phyloP scores from a whole-genome alignment of 2,113 vertebrate species.

The Triplophysa siluroides region DNA sequence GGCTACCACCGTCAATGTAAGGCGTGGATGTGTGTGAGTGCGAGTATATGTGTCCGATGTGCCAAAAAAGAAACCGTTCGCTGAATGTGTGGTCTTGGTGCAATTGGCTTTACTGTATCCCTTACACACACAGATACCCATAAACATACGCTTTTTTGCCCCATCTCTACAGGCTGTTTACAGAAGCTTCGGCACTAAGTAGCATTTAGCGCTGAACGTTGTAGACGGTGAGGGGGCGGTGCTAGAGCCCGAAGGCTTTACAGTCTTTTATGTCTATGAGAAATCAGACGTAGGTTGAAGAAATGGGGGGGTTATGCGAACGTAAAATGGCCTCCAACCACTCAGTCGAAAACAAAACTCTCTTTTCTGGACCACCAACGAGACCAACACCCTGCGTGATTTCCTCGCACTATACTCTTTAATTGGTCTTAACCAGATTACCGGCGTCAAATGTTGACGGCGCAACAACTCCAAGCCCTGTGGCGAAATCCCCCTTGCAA shows the following conservation, averaged over 20 bases:
- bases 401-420: conserved; percentile 26
- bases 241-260: conserved; percentile 62
- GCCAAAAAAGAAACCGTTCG: conserved; percentile 5
- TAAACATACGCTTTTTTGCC: conserved; percentile 34
- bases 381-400: conserved; percentile 55
- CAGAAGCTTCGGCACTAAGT: conserved; percentile 68
- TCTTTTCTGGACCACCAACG: conserved; percentile 71
- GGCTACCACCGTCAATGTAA: conserved; percentile 34
- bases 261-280: conserved; percentile 60
- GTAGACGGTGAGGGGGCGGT: conserved; percentile 67
- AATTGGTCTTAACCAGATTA: conserved; percentile 74
- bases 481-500: conserved; percentile 38
- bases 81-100: conserved; percentile 71
- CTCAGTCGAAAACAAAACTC: conserved; percentile 23
- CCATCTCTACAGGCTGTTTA: conserved; percentile 65
- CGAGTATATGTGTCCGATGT: conserved; percentile 39
- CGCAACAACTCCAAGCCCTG: conserved; percentile 35
- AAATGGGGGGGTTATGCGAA: conserved; percentile 2
- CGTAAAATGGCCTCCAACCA: conserved; percentile 68
- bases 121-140: conserved; percentile 42
- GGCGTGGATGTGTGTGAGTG: conserved; percentile 53
- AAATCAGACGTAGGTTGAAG: conserved; percentile 75
- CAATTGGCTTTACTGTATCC: conserved; percentile 34
- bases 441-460: conserved; percentile 40
- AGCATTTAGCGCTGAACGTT: conserved; percentile 59